Conservation (phyloP, 2,888 invertebrate species). For the Thymelicus sylvestris region DNA sequence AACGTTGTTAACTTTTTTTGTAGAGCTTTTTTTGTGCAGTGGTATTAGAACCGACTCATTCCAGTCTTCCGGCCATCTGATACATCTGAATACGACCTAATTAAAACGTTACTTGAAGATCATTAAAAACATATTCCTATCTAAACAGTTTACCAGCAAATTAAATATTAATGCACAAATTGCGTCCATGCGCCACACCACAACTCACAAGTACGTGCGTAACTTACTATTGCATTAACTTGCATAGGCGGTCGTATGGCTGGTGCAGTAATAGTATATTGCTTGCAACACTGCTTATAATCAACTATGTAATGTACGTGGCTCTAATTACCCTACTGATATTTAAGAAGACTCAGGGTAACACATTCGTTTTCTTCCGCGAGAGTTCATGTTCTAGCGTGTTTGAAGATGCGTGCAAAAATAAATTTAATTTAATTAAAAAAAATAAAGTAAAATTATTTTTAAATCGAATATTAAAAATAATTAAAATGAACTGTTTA, state of each 20-base stretch:
- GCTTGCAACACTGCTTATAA: slow-evolving; percentile 30
- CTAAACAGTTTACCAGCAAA: neutral
- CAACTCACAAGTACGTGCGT: slow-evolving; percentile 4
- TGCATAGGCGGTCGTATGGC: slow-evolving; percentile 20
- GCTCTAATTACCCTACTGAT: slow-evolving; percentile 27
- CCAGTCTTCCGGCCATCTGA: too few species aligned
- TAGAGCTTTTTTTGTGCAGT: too few species aligned
- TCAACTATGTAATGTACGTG: slow-evolving; percentile 15
- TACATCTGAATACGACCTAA: too few species aligned
- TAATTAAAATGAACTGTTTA: too few species aligned
- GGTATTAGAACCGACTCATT: too few species aligned
- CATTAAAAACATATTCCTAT: too few species aligned
- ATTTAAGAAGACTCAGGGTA: slow-evolving; percentile 19
- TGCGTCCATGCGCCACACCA: neutral
- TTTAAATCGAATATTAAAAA: too few species aligned
- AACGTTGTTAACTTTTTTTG: too few species aligned
- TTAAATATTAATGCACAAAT: slow-evolving; percentile 20
- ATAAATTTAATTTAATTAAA: too few species aligned
- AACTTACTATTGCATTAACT: slow-evolving; percentile 26
- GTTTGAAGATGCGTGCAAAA: neutral
- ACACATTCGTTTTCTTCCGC: slow-evolving; percentile 24
- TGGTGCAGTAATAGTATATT: slow-evolving; percentile 28
- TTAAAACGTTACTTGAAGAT: too few species aligned
- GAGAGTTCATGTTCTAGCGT: slow-evolving; percentile 5
- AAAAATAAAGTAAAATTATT: too few species aligned